phyloP scores from a whole-genome alignment of 2,113 vertebrate species.

The Alaudala cheleensis region DNA sequence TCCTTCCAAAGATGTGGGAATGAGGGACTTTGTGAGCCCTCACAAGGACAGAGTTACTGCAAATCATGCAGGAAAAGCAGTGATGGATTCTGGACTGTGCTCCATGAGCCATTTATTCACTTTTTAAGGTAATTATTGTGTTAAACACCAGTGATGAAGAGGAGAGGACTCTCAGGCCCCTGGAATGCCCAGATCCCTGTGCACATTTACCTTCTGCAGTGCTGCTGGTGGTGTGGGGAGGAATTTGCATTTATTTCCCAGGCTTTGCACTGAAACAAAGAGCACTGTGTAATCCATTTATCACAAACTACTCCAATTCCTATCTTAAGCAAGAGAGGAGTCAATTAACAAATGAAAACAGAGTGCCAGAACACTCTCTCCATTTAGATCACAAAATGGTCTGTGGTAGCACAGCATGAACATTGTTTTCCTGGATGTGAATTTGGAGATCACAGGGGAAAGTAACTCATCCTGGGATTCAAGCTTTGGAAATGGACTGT shows the following conservation, averaged over 20 bases:
- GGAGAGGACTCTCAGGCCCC: not conserved
- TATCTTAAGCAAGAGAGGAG: not conserved
- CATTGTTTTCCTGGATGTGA: not conserved
- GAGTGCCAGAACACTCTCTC: not conserved
- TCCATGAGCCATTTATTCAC: not conserved
- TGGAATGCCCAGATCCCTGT: not conserved
- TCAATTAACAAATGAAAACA: slow-evolving; percentile 58
- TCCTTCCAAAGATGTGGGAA: not conserved
- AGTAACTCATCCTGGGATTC: not conserved
- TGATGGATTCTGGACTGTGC: not conserved
- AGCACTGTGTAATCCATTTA: slow-evolving; percentile 1
- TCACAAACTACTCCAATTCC: slow-evolving; percentile 12
- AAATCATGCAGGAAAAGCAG: not conserved
- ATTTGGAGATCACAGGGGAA: not conserved
- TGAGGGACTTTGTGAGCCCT: not conserved
- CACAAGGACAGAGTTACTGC: not conserved
- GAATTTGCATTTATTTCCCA: not conserved
- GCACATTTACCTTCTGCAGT: not conserved
- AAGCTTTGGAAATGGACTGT: not conserved
- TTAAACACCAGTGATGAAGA: not conserved
- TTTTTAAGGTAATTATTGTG: not conserved
- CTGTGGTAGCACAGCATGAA: not conserved
- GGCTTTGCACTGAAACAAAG: not conserved
- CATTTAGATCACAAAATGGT: not conserved
- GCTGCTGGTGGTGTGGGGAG: not conserved